Percentiles rank a stretch among this genome's conserved stretches.
Evolutionary conservation across 2,888 invertebrate species (phyloP).

Genomic region (Petrolisthes manimaculis): DNA sequence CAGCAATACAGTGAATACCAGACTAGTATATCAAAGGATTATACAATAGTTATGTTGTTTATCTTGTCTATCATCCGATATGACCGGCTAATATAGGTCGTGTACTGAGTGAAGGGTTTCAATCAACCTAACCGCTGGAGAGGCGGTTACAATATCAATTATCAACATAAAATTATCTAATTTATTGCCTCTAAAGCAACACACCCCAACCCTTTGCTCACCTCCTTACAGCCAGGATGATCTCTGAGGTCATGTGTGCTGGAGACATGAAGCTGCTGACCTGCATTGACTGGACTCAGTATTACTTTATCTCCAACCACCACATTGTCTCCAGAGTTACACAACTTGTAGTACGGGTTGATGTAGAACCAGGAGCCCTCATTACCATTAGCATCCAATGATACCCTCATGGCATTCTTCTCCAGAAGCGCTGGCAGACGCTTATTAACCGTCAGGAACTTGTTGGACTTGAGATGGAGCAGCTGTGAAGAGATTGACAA

Average conservation of each 20-base stretch:
- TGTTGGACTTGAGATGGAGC: slow-evolving; percentile 97
- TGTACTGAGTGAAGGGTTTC: too few relatives aligned
- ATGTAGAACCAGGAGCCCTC: slow-evolving; percentile 99
- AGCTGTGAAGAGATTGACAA: slow-evolving; percentile 74
- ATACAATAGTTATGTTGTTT: too few relatives aligned
- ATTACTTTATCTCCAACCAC: slow-evolving; percentile 99
- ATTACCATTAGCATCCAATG: slow-evolving; percentile 95
- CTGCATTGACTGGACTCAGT: slow-evolving; percentile 95
- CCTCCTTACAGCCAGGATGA: slow-evolving; percentile 95
- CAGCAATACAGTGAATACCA: too few relatives aligned
- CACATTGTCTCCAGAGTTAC: slow-evolving; percentile 95
- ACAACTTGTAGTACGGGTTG: slow-evolving; percentile 93
- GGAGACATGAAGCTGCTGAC: slow-evolving; percentile 87
- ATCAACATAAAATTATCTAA: too few relatives aligned
- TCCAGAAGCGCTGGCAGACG: slow-evolving; percentile 95
- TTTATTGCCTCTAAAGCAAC: too few relatives aligned
- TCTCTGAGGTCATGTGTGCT: slow-evolving; percentile 91
- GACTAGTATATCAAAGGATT: too few relatives aligned
- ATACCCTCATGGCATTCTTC: slow-evolving; percentile 98
- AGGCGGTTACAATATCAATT: too few relatives aligned
- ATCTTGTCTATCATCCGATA: too few relatives aligned
- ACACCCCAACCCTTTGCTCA: slow-evolving; percentile 67
- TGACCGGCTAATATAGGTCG: too few relatives aligned
- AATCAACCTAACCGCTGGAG: too few relatives aligned
- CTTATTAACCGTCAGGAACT: slow-evolving; percentile 98